phyloP scores from a whole-genome alignment of 2,888 invertebrate species.

The Bembecia ichneumoniformis region DNA sequence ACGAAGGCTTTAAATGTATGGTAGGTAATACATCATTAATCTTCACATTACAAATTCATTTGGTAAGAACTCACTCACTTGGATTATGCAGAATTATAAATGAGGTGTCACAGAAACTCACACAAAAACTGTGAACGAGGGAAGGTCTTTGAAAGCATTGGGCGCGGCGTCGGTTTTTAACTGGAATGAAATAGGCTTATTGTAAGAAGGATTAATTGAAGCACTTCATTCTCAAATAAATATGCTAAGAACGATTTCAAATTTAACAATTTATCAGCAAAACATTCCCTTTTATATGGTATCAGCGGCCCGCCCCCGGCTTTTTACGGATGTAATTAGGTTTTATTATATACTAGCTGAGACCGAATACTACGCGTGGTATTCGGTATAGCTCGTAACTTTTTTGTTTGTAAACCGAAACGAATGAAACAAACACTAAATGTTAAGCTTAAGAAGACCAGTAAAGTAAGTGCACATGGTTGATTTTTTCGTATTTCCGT shows the following conservation, averaged over 20 bases:
- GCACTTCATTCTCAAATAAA: slow-evolving; percentile 32
- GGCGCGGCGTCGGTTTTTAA: slow-evolving; percentile 54
- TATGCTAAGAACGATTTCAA: slow-evolving; percentile 16
- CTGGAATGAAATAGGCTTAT: slow-evolving; percentile 36
- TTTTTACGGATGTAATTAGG: too few species aligned
- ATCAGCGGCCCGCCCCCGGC: too few species aligned
- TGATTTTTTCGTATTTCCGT: too few species aligned
- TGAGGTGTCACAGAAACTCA: slow-evolving; percentile 61
- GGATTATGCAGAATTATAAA: slow-evolving; percentile 70
- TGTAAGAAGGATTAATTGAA: slow-evolving; percentile 33
- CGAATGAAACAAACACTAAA: too few species aligned
- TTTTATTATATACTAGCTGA: too few species aligned
- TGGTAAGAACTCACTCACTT: slow-evolving; percentile 66
- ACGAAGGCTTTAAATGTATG: slow-evolving; percentile 39
- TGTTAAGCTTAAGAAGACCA: too few species aligned
- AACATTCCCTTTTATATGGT: too few species aligned
- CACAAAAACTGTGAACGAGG: slow-evolving; percentile 58
- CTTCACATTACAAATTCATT: slow-evolving; percentile 70
- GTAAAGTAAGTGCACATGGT: too few species aligned
- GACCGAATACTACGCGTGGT: too few species aligned
- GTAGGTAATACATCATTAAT: slow-evolving; percentile 51
- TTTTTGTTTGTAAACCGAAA: too few species aligned
- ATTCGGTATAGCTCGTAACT: too few species aligned
- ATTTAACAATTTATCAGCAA: too few species aligned
- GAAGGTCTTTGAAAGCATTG: slow-evolving; percentile 38